These are phyloP conservation scores for Chalcosyrphus nemorum DNA, from an alignment of 2,888 invertebrate genomes.

Conservation along the genomic window DNA sequence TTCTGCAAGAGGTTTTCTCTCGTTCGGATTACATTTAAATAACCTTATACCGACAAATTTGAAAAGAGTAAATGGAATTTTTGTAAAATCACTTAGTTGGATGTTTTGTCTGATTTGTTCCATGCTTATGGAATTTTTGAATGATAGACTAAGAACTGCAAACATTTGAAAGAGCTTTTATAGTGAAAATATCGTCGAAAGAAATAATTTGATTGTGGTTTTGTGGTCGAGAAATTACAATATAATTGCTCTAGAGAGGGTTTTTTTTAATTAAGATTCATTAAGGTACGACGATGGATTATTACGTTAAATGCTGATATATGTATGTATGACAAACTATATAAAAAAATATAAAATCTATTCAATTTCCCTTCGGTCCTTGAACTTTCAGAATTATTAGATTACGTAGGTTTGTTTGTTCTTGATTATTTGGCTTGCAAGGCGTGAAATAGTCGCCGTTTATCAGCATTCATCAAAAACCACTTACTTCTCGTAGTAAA, in stretches of 20 bases:
- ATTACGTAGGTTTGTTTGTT: too few relatives aligned
- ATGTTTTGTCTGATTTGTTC: neutral
- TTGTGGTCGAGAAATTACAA: conserved; percentile 12
- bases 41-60: conserved; percentile 37
- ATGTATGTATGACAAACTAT: too few relatives aligned
- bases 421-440: too few relatives aligned
- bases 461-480: too few relatives aligned
- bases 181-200: neutral
- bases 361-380: too few relatives aligned
- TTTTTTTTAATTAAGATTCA: neutral
- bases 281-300: neutral
- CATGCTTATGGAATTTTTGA: conserved; percentile 9
- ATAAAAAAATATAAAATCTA: too few relatives aligned
- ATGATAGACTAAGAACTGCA: neutral
- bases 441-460: too few relatives aligned
- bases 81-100: conserved; percentile 51
- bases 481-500: too few relatives aligned
- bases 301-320: neutral
- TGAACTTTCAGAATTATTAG: too few relatives aligned
- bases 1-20: neutral
- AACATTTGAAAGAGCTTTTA: neutral
- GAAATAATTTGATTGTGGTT: neutral
- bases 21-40: conserved; percentile 17
- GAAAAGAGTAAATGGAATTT: conserved; percentile 29
- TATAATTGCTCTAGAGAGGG: too few relatives aligned